Evolutionary conservation across 2,113 vertebrate species (phyloP).

Genomic region (Echinops telfairi): DNA sequence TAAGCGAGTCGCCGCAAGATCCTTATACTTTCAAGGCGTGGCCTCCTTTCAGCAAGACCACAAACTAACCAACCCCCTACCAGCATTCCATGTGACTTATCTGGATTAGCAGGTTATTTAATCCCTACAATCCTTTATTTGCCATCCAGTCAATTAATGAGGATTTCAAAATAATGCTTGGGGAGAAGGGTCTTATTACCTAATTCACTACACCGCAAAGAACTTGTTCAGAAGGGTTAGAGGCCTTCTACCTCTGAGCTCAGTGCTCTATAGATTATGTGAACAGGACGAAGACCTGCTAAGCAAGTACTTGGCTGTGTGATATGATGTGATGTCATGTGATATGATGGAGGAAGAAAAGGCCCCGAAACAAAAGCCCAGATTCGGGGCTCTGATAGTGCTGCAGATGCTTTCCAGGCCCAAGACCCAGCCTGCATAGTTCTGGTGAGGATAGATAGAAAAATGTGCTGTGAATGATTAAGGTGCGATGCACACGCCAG

Average conservation of each 20-base stretch:
- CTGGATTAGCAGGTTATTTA: neutral
- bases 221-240: neutral
- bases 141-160: neutral
- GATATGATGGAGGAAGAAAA: neutral
- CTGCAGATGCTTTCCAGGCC: neutral
- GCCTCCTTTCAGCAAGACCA: neutral
- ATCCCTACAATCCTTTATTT: neutral
- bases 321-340: no score
- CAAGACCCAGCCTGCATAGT: neutral
- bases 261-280: neutral
- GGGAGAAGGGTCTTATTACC: neutral
- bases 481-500: neutral
- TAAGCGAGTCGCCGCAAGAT: neutral
- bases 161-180: neutral
- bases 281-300: neutral
- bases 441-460: neutral
- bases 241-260: neutral
- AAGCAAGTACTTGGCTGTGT: no score
- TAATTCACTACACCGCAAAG: neutral
- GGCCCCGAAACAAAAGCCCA: neutral
- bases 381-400: neutral
- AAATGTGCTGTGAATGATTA: no score
- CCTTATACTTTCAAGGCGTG: neutral
- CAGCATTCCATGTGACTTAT: neutral
- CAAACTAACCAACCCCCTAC: neutral